A percentile compares a stretch with the other conserved stretches of the same genome.
Conservation (phyloP, 2,113 vertebrate species). For the Gracilinanus agilis region DNA sequence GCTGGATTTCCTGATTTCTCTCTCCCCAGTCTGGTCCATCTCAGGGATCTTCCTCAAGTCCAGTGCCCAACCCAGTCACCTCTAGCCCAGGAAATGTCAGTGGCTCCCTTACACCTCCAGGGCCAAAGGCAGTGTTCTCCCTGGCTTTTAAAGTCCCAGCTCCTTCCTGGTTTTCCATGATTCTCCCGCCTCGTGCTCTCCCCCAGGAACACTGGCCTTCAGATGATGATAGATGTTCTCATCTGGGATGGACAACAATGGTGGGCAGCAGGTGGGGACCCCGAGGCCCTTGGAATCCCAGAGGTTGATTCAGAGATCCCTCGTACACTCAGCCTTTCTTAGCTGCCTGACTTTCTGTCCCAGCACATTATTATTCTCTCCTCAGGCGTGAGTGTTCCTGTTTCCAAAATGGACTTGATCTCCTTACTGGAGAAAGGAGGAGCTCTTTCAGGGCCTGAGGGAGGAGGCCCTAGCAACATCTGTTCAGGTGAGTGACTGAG, state of each 20-base stretch:
- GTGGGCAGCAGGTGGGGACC: no score
- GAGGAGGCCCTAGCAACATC: neutral
- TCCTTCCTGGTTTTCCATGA: neutral
- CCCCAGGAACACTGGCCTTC: neutral
- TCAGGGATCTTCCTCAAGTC: neutral
- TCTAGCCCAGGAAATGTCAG: neutral
- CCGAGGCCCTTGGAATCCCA: no score
- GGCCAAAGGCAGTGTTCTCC: neutral
- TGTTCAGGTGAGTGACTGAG: neutral
- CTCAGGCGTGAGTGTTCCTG: neutral
- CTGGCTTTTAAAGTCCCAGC: no score
- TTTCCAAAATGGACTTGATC: neutral
- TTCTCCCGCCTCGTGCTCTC: no score
- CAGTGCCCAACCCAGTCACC: no score
- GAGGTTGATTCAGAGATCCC: no score
- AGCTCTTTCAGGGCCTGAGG: neutral
- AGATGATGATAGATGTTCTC: neutral
- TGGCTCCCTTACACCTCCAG: neutral
- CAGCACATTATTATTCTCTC: neutral
- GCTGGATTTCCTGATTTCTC: neutral
- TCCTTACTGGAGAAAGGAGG: neutral
- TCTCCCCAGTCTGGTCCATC: neutral
- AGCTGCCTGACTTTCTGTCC: neutral
- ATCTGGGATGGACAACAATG: no score
- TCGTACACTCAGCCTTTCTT: neutral